Conservation (phyloP, 1,140 invertebrate species). For the Leptinotarsa defecta region DNA sequence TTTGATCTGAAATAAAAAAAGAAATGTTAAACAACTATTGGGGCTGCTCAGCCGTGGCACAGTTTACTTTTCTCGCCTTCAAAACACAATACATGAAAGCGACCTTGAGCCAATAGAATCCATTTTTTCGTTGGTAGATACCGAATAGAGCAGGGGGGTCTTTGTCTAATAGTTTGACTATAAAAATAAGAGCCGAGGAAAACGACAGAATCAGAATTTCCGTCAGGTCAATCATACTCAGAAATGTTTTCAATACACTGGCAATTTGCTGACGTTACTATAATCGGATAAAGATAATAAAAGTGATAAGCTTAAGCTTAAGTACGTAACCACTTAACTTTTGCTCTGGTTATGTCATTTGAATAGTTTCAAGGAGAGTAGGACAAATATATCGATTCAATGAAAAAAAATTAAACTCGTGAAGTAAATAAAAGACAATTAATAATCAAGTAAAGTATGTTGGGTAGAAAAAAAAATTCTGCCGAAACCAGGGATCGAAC, state of each 20-base stretch:
- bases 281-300: too few species aligned
- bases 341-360: too few species aligned
- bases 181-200: conserved; percentile 29
- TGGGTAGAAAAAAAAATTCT: conserved; percentile 42
- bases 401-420: too few species aligned
- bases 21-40: not conserved
- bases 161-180: conserved; percentile 35
- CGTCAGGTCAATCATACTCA: not conserved
- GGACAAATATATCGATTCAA: too few species aligned
- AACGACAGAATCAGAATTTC: conserved; percentile 17
- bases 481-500: conserved; percentile 78
- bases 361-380: too few species aligned
- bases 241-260: too few species aligned
- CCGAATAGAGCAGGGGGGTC: conserved; percentile 57
- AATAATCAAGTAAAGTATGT: too few species aligned
- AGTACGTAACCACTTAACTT: too few species aligned
- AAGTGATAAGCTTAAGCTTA: too few species aligned
- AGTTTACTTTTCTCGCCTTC: conserved; percentile 53
- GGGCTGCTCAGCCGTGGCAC: not conserved
- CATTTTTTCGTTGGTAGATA: conserved; percentile 59
- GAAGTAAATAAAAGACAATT: too few species aligned
- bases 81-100: conserved; percentile 57
- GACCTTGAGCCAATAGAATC: conserved; percentile 59
- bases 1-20: not conserved
- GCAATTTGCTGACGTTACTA: too few species aligned